Evolutionary conservation across 2,113 vertebrate genomes (phyloP).

Genomic region (Otis tarda): DNA sequence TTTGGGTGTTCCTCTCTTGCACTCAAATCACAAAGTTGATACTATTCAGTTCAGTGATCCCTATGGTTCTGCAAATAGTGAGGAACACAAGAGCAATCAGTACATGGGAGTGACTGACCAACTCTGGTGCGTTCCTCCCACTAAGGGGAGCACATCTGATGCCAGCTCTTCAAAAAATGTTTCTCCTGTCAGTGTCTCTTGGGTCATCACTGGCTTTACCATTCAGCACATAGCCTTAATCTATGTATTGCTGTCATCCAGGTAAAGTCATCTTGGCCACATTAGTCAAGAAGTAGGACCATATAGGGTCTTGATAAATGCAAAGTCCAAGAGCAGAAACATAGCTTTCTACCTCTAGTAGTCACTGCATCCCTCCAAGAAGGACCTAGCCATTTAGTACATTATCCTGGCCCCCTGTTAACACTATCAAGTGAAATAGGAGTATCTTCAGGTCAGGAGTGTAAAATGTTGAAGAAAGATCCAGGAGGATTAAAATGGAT

Average conservation of each 20-base stretch:
- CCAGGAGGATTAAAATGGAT: constrained; percentile 1
- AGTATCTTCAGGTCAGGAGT: background rate
- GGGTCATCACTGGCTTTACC: background rate
- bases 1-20: background rate
- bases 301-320: background rate
- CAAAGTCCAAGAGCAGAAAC: background rate
- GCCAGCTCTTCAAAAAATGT: background rate
- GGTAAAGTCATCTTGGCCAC: background rate
- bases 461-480: background rate
- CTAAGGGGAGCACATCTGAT: background rate
- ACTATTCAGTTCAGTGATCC: background rate
- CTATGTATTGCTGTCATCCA: background rate
- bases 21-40: background rate
- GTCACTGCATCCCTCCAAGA: background rate
- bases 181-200: background rate
- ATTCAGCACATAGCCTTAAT: background rate
- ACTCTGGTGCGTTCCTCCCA: background rate
- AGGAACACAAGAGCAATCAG: background rate
- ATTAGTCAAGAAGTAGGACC: background rate
- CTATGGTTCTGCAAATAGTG: background rate
- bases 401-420: background rate
- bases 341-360: background rate
- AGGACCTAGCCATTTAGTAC: background rate
- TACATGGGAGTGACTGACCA: background rate
- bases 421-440: background rate